phyloP scores from a whole-genome alignment of 2,888 invertebrate species.

The Scotopteryx bipunctaria region DNA sequence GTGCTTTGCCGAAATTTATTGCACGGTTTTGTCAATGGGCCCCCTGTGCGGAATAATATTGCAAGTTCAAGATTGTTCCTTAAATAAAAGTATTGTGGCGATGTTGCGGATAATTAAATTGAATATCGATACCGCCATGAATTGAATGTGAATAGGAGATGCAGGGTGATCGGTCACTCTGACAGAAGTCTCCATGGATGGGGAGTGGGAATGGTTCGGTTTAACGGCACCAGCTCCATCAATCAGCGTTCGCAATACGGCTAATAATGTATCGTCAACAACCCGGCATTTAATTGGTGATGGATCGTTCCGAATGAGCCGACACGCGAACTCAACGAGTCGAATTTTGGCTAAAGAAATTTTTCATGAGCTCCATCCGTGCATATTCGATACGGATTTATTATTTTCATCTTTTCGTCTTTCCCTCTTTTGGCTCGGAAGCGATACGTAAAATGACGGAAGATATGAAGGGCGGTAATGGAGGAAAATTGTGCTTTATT shows the following conservation, averaged over 20 bases:
- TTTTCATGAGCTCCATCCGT: conserved; percentile 65
- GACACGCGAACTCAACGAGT: conserved; percentile 59
- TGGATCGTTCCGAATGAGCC: conserved; percentile 61
- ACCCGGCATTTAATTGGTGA: conserved; percentile 79
- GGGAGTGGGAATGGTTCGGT: conserved; percentile 54
- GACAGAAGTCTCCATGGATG: conserved; percentile 62
- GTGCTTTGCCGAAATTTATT: conserved; percentile 55
- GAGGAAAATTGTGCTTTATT: conserved; percentile 82
- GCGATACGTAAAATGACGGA: conserved; percentile 82
- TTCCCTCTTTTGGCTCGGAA: conserved; percentile 78
- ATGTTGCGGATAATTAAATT: conserved; percentile 46
- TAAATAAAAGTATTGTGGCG: conserved; percentile 39
- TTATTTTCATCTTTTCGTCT: conserved; percentile 76
- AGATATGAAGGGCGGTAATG: conserved; percentile 80
- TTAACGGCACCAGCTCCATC: conserved; percentile 63
- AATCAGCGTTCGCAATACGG: conserved; percentile 72
- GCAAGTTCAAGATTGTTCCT: conserved; percentile 48
- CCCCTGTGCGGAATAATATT: conserved; percentile 47
- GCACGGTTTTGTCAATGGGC: conserved; percentile 51
- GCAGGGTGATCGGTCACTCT: conserved; percentile 62
- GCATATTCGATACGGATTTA: conserved; percentile 81
- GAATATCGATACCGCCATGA: conserved; percentile 42
- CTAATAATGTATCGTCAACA: conserved; percentile 78
- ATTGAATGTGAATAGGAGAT: conserved; percentile 45
- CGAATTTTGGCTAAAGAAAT: conserved; percentile 57